Base-by-base conservation (phyloP, 2,113 vertebrate species). In the Acrocephalus kingi region DNA sequence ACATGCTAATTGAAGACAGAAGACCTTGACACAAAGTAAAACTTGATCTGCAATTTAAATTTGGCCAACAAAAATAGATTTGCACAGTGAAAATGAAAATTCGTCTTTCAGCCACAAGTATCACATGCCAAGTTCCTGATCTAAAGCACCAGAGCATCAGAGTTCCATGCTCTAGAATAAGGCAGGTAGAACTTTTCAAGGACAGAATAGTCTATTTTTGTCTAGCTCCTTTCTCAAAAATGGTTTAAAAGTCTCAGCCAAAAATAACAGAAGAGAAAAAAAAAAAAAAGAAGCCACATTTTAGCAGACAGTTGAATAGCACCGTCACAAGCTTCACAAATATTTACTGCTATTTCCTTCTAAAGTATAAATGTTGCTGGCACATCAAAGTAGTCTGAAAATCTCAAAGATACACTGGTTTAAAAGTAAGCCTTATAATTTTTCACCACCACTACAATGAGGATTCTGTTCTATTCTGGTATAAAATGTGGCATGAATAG, bases 161-260 rank as follows among this genome's bases (percentile, higher is more conserved):
- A 95, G 51, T 76, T 92, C 73, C 28, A 3, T 45, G 68, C 28
- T 90, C 83, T 61, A 90, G 63, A 95, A 68, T 82, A 81, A 87
- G 31, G 39, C 61, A 94, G 68, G 51, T 48, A 49, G 66, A 85
- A 82, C 30, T 85, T 90, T 87, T 93, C 87, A 93, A 93, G 90
- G 84, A 56, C 74, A 95, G n/a, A 89, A 58, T 19, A 43, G 28
- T 64, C 91, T 91, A 87, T 84, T 95, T 93, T 87, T 91, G 66
- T 64, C 78, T 55, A 87, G 62, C 41, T 93, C 52, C 49, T 49
- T 87, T 83, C 67, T 91, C 41, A 94, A 85, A 94, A 94, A 75
- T 52, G 39, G 21, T 41, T 87, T 81, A 89, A 84, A 78, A 45
- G 23, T 75, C 85, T 84, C 45, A 30, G 63, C 48, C 35, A 72